These are phyloP conservation scores for Leucopternis melanops DNA, from an alignment of 2,113 vertebrate genomes.

Conservation along the genomic window DNA sequence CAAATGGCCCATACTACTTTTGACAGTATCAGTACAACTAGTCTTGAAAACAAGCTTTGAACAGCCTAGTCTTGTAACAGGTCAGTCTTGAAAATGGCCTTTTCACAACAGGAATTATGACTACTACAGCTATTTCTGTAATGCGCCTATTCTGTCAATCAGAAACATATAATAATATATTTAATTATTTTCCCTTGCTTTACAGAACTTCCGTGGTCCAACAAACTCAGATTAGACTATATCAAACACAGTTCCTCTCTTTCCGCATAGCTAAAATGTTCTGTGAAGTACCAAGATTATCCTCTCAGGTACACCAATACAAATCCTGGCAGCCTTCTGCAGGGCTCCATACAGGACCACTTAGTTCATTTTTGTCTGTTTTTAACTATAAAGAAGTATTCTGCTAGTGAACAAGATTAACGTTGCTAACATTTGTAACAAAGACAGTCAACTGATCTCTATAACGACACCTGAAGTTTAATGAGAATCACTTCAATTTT, in stretches of 20 bases:
- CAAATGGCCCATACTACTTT: background rate
- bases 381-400: background rate
- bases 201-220: background rate
- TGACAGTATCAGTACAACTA: background rate
- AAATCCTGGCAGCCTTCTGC: background rate
- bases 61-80: background rate
- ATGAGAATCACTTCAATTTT: background rate
- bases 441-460: background rate
- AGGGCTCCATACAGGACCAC: background rate
- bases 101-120: background rate
- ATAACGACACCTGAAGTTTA: background rate
- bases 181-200: background rate
- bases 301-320: background rate
- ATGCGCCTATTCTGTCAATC: background rate
- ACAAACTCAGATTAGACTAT: background rate
- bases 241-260: background rate
- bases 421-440: background rate
- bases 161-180: background rate
- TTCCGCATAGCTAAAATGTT: background rate
- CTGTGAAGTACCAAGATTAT: background rate
- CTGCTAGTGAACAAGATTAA: background rate
- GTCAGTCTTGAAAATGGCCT: background rate
- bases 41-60: background rate
- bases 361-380: background rate
- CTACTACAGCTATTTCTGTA: background rate